Conservation (phyloP, 2,797 vertebrate genomes). For the Melanotaenia nigrans region DNA sequence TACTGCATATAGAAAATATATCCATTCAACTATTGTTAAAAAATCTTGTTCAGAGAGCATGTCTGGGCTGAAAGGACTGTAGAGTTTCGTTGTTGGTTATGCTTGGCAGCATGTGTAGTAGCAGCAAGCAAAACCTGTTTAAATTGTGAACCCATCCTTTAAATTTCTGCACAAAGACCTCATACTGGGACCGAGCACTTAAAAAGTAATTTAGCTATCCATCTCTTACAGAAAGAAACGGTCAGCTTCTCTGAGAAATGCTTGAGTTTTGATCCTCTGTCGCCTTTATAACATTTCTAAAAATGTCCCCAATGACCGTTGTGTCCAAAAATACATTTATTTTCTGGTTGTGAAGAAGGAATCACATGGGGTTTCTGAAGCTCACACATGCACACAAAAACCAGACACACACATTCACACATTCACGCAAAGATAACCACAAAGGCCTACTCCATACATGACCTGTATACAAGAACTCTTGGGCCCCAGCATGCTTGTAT, state of each 20-base stretch:
- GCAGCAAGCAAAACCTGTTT: slow-evolving; percentile 11
- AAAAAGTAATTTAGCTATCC: slow-evolving; percentile 13
- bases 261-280: slow-evolving; percentile 36
- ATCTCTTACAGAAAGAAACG: slow-evolving; percentile 24
- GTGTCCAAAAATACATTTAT: slow-evolving; percentile 27
- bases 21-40: not conserved
- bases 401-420: slow-evolving; percentile 35
- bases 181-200: slow-evolving; percentile 15
- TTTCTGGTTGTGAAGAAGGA: slow-evolving; percentile 38
- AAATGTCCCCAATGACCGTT: slow-evolving; percentile 9
- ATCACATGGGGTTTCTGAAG: slow-evolving; percentile 50
- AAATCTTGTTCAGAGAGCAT: not conserved
- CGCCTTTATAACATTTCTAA: slow-evolving; percentile 42
- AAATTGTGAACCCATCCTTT: slow-evolving; percentile 18
- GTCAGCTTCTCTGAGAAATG: slow-evolving; percentile 49
- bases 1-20: not conserved
- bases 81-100: not conserved
- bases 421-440: slow-evolving; percentile 34
- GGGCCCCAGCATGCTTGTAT: slow-evolving; percentile 70
- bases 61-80: not conserved
- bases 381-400: slow-evolving; percentile 50
- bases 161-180: slow-evolving; percentile 56
- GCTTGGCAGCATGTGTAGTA: not conserved
- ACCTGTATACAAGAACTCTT: slow-evolving; percentile 74
- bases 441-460: slow-evolving; percentile 58